Evolutionary conservation across 1,140 invertebrate species (phyloP).

Genomic region (Macrobrachium rosenbergii): DNA sequence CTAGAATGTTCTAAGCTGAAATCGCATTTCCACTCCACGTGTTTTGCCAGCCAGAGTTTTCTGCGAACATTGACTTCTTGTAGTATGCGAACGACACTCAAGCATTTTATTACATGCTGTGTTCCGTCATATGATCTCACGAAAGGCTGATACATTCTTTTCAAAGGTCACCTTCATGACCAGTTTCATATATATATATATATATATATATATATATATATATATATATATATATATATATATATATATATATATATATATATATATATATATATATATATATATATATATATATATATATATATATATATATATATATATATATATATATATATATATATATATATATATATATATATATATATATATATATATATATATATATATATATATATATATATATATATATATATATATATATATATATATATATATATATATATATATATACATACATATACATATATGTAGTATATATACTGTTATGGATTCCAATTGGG

Average conservation of each 20-base stretch:
- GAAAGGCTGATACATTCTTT: no score
- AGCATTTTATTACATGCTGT: no score
- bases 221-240: conserved; percentile 19
- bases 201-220: conserved; percentile 7
- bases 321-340: conserved; percentile 13
- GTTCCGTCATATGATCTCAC: no score
- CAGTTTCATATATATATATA: neutral
- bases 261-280: conserved; percentile 5
- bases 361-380: conserved; percentile 22
- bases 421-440: no score
- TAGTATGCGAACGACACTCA: no score
- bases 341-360: conserved; percentile 17
- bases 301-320: neutral
- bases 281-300: neutral
- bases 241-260: conserved; percentile 16
- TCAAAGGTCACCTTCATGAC: no score
- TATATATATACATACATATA: neutral
- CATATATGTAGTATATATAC: neutral
- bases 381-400: conserved; percentile 18
- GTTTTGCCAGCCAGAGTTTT: no score
- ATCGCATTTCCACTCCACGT: no score
- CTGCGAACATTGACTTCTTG: no score
- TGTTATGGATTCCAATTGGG: no score
- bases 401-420: neutral
- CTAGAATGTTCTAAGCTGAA: no score